A percentile compares a stretch with the other conserved stretches of the same genome.
Conservation (phyloP, 2,113 vertebrate species). For the Saguinus imperator region DNA sequence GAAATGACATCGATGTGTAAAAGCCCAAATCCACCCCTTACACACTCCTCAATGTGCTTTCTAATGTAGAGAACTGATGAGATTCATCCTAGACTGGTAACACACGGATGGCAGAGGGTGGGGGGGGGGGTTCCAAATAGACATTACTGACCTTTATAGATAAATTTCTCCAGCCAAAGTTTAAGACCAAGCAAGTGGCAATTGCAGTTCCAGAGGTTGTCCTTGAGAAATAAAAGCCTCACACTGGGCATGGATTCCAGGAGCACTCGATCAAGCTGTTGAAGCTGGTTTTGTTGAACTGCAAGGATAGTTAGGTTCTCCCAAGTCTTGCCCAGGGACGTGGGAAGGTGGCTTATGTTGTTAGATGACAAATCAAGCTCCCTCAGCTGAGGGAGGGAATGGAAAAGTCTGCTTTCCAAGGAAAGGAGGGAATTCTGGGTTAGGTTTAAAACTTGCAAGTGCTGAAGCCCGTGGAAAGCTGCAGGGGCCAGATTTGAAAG, state of each 20-base stretch:
- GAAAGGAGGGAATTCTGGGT: constrained; percentile 92
- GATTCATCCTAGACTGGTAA: background rate
- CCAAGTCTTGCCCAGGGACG: constrained; percentile 88
- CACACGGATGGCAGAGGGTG: background rate
- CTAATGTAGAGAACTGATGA: constrained; percentile 28
- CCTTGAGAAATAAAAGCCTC: constrained; percentile 89
- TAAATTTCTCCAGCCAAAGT: constrained; percentile 96
- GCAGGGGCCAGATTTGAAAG: constrained; percentile 89
- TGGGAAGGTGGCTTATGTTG: constrained; percentile 89
- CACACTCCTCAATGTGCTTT: background rate
- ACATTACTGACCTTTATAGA: constrained; percentile 92
- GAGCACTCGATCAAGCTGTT: constrained; percentile 88
- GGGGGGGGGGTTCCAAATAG: background rate
- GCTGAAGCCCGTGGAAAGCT: constrained; percentile 89
- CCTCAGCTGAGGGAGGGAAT: constrained; percentile 88
- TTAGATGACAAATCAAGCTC: constrained; percentile 95
- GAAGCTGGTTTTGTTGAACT: constrained; percentile 91
- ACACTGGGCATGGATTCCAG: constrained; percentile 91
- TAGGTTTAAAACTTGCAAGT: constrained; percentile 90
- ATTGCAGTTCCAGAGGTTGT: constrained; percentile 96
- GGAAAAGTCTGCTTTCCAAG: constrained; percentile 91
- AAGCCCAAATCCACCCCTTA: background rate
- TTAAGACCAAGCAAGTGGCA: constrained; percentile 94
- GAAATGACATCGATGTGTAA: background rate
- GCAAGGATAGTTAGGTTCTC: constrained; percentile 92